Conservation (phyloP, 2,888 invertebrate genomes). For the Agelastica alni region DNA sequence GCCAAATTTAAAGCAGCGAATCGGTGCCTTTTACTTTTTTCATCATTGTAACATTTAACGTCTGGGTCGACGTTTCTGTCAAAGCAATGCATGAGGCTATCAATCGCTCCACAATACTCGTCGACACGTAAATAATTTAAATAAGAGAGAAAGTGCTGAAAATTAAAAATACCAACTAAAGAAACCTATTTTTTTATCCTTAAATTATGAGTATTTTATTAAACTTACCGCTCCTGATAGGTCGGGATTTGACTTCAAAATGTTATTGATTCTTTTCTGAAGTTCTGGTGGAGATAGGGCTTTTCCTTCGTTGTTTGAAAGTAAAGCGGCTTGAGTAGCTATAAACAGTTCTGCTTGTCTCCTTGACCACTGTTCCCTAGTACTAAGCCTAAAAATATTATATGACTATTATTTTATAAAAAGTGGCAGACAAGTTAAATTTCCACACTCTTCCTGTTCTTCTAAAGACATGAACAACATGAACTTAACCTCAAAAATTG, state of each 20-base stretch:
- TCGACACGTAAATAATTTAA: conserved; percentile 85
- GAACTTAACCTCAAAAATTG: too few species aligned
- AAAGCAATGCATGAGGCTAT: conserved; percentile 81
- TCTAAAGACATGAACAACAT: too few species aligned
- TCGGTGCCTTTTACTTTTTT: conserved; percentile 70
- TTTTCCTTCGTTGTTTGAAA: conserved; percentile 80
- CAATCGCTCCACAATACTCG: conserved; percentile 83
- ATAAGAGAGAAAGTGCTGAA: conserved; percentile 88
- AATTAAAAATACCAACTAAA: conserved; percentile 44
- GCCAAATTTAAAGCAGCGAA: conserved; percentile 92
- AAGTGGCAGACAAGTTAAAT: too few species aligned
- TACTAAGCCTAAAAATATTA: conserved; percentile 52
- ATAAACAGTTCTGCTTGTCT: conserved; percentile 89
- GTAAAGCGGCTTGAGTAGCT: conserved; percentile 80
- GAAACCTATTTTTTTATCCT: too few species aligned
- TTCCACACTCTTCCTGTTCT: too few species aligned
- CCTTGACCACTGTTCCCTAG: conserved; percentile 77
- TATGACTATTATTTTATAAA: too few species aligned
- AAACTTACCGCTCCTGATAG: conserved; percentile 80
- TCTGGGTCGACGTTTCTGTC: conserved; percentile 65
- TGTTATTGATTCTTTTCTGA: conserved; percentile 73
- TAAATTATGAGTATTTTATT: too few species aligned
- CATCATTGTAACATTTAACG: conserved; percentile 58
- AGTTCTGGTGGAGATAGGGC: conserved; percentile 77
- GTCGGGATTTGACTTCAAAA: conserved; percentile 77